Evolutionary conservation across 2,888 invertebrate species (phyloP), one percentile per base, ranked within the genome.

Genomic region (Mactromeris polynyma): DNA sequence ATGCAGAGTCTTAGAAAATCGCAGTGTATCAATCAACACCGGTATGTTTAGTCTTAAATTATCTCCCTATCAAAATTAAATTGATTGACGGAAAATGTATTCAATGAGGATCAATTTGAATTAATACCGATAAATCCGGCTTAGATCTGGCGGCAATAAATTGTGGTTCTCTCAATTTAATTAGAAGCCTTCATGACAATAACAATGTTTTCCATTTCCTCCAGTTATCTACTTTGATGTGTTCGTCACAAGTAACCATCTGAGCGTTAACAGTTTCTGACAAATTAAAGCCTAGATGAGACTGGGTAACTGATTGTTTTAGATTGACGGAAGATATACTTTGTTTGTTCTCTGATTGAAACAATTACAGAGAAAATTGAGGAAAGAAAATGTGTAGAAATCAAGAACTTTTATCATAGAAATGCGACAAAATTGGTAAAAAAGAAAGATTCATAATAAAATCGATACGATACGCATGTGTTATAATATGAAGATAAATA

Each of bases 1-100:
- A 84, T 26, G 36, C 51, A 36, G 81, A 51, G 81, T 83, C 84
- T 83, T 84, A 54, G 78, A 78, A 73, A 73, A 73, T 26, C 79
- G 69, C n/a, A 38, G 51, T 85, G 78, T 87, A 87, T 89, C 89
- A 90, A 88, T 88, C 86, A 90, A 83, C 46, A 42, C 33, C 21
- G 81, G 86, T 78, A 83, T 84, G 90, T 86, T 90, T 86, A 88
- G 88, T 88, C 88, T 89, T 82, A 91, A 91, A 89, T 91, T 89
- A 89, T 90, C 89, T 87, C 58, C 83, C 83, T 85, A 91, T 91
- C 90, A 91, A 91, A 91, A 90, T 91, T 91, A 90, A 90, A 90
- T 91, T 91, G 91, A 91, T 91, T 88, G 91, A 89, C 89, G 91
- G 87, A 87, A 91, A 91, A 91, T 91, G 91, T 91, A 90, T 86